These are phyloP conservation scores for Mycteria americana DNA, from an alignment of 2,797 vertebrate species.

Conservation along the genomic window DNA sequence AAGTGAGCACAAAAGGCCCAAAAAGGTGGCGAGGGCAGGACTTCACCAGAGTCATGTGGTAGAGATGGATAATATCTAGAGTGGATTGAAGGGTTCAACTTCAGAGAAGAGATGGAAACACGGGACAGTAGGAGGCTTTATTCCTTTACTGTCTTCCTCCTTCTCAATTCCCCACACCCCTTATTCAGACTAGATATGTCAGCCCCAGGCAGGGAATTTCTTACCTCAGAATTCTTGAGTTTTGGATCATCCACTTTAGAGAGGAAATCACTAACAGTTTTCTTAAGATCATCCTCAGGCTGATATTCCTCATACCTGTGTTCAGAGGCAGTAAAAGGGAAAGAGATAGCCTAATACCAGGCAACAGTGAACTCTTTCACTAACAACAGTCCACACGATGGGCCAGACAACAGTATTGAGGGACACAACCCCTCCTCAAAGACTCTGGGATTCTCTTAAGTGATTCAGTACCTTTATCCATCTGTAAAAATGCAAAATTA, in stretches of 20 bases:
- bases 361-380: not conserved
- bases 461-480: not conserved
- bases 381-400: not conserved
- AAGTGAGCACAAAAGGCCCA: not conserved
- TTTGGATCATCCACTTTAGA: conserved; percentile 95
- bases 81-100: not conserved
- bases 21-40: not conserved
- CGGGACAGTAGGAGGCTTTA: not conserved
- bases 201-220: not conserved
- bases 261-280: conserved; percentile 91
- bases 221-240: conserved; percentile 93
- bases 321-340: not conserved
- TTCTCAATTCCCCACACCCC: not conserved
- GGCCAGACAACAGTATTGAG: not conserved
- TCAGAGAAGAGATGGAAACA: not conserved
- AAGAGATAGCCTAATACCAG: not conserved
- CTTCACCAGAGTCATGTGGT: not conserved
- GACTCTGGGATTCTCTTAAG: not conserved
- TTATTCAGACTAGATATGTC: not conserved
- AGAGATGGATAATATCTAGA: not conserved
- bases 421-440: not conserved
- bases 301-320: conserved; percentile 93
- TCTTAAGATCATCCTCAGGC: conserved; percentile 88
- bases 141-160: not conserved
- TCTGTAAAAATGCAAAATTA: not conserved